Evolutionary conservation across 2,888 invertebrate species (phyloP), one percentile per base, ranked within the genome.

Genomic region (Drosophila austrosaltans): DNA sequence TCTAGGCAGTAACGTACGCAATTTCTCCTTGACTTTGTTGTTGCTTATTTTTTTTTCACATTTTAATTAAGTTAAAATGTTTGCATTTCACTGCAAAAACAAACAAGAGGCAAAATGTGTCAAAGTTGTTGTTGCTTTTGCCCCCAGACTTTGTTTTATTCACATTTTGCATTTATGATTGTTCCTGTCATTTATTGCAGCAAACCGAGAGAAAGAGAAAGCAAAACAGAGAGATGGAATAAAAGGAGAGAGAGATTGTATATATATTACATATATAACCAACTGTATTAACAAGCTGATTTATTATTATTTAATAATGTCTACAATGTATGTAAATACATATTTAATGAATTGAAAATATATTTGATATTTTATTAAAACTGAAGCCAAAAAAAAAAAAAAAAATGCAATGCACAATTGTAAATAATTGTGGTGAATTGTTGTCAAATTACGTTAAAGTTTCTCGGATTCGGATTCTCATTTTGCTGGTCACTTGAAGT

Each of bases 41-140:
- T 22, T 22, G 10, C 30, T 30, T 30, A 8, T 48, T 22, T 10
- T 71, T 73, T 66, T 25, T 66, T 54, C 54, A 40, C 66, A 66
- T 60, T 71, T 71, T 71, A 71, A 71, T 71, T 71, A 71, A 71
- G 71, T 72, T 73, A 71, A 72, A 71, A 73, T 71, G 71, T 71
- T 72, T 71, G 66, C 71, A 44, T 71, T 32, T 30, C 42, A 12
- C 30, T 57, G 22, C 36, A 63, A 42, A 69, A 70, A 53, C 28
- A 10, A 25, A 67, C 66, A 65, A 67, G 44, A 59, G 57, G 53
- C 54, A 70, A 57, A 22, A 32, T 25, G 39, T 54, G 71, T 65
- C 64, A 71, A 71, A 72, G 65, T 71, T 71, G 44, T 65, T 72
- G 71, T 59, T 48, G 44, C 54, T 30, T 72, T 72, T n/a, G 44